Evolutionary conservation across 2,888 invertebrate species (phyloP).

Genomic region (Smittia aterrima): DNA sequence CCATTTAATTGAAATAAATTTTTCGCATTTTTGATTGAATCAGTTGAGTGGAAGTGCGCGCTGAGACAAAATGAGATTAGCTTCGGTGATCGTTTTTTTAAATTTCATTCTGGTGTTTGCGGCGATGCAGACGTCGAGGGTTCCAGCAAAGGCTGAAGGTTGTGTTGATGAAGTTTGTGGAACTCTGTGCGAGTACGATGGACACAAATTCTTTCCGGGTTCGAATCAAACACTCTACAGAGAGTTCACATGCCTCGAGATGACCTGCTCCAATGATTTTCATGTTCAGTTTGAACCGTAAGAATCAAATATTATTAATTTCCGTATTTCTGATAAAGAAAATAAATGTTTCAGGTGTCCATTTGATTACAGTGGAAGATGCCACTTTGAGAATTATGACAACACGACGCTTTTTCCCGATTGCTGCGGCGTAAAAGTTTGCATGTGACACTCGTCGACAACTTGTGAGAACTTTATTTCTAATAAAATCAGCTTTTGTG

Average conservation of each 20-base stretch:
- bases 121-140: background rate
- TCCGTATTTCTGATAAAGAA: background rate
- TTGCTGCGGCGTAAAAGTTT: conserved; percentile 27
- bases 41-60: conserved; percentile 3
- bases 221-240: background rate
- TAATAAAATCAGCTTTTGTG: no score
- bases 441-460: conserved; percentile 14
- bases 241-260: background rate
- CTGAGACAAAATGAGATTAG: background rate
- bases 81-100: background rate
- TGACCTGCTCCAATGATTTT: background rate
- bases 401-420: background rate
- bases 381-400: conserved; percentile 25
- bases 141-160: background rate
- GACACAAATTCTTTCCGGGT: background rate
- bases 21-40: conserved; percentile 8
- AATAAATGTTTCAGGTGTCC: background rate
- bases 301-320: background rate
- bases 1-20: background rate
- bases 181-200: background rate
- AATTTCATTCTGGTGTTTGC: background rate
- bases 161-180: background rate
- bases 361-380: conserved; percentile 11
- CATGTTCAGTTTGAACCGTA: background rate
- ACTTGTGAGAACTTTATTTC: no score